These are phyloP conservation scores for Carduelis carduelis DNA, from an alignment of 2,797 vertebrate genomes.

Conservation along the genomic window DNA sequence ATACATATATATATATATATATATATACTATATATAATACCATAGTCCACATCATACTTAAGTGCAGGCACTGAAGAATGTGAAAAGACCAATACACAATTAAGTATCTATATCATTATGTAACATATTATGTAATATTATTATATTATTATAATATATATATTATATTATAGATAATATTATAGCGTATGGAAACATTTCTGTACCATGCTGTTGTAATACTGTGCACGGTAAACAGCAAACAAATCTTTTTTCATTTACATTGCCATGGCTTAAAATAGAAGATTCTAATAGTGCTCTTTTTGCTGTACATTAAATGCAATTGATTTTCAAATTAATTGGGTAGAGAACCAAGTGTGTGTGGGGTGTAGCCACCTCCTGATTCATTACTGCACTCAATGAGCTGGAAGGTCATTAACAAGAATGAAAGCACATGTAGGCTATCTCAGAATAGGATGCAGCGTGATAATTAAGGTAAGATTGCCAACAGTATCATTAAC, in stretches of 20 bases:
- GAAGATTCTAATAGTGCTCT: neutral
- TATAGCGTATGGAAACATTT: neutral
- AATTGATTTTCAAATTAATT: conserved; percentile 20
- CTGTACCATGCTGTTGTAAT: neutral
- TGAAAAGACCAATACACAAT: neutral
- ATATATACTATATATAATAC: neutral
- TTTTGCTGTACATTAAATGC: neutral
- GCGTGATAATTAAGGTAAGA: neutral
- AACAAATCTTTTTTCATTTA: neutral
- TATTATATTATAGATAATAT: neutral
- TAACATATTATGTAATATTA: neutral
- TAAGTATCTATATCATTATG: neutral
- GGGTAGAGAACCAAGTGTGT: neutral
- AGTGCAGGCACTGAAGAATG: neutral
- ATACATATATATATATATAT: neutral
- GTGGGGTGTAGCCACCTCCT: neutral
- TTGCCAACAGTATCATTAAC: conserved; percentile 3
- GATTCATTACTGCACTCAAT: conserved; percentile 10
- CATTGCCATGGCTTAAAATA: neutral
- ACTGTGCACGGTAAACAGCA: neutral
- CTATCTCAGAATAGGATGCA: neutral
- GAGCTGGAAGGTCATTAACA: conserved; percentile 25
- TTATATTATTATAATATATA: neutral
- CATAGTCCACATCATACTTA: neutral
- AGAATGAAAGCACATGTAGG: neutral